phyloP scores from a whole-genome alignment of 1,140 invertebrate genomes.

The Lasioglossum albipes region DNA sequence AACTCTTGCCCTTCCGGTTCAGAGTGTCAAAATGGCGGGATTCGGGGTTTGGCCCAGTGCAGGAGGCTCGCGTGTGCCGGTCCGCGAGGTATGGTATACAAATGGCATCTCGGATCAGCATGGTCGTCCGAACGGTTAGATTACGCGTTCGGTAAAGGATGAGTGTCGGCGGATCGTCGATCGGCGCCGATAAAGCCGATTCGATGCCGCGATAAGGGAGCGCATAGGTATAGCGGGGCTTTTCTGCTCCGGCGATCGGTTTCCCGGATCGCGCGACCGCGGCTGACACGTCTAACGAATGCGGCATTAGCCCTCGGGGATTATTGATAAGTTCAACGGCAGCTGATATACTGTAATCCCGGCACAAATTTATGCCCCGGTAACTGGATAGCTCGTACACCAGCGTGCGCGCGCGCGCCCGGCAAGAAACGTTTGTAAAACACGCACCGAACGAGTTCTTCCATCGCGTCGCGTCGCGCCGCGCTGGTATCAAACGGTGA shows the following conservation, averaged over 20 bases:
- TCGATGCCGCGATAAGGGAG: constrained; percentile 7
- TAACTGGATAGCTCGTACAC: constrained; percentile 20
- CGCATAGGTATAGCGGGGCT: background rate
- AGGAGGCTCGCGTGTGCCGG: background rate
- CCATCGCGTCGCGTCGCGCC: background rate
- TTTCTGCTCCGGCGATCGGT: constrained; percentile 7
- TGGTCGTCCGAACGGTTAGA: constrained; percentile 3
- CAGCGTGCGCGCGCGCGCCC: background rate
- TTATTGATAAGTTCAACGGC: constrained; percentile 36
- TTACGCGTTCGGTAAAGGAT: constrained; percentile 12
- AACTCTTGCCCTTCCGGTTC: too few relatives aligned
- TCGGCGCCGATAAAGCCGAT: constrained; percentile 26
- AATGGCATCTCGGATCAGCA: constrained; percentile 26
- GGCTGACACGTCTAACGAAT: constrained; percentile 5
- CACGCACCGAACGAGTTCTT: constrained; percentile 1
- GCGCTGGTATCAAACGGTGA: background rate
- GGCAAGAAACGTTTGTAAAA: background rate
- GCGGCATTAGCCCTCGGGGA: constrained; percentile 21
- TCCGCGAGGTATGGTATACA: background rate
- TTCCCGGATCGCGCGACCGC: constrained; percentile 9
- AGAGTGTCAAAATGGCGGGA: too few relatives aligned
- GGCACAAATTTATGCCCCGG: constrained; percentile 21
- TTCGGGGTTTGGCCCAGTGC: background rate
- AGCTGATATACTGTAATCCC: constrained; percentile 34
- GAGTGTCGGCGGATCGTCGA: constrained; percentile 11